These are phyloP conservation scores for Cotesia typhae DNA, from an alignment of 1,140 invertebrate genomes.

Conservation along the genomic window DNA sequence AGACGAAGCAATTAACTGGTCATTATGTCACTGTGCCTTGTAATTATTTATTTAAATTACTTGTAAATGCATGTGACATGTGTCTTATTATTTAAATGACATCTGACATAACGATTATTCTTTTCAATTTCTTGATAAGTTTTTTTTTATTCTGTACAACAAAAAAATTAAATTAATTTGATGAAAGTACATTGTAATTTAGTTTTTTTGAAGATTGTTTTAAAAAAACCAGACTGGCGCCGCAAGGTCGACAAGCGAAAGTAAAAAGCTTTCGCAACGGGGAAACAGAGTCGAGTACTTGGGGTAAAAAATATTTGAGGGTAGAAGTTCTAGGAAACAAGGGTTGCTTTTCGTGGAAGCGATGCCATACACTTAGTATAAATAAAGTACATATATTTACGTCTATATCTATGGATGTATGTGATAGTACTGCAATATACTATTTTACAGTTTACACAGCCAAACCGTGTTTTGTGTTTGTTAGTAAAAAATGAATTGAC, in stretches of 20 bases:
- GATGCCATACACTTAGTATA: background rate
- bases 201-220: conserved; percentile 12
- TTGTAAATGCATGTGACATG: background rate
- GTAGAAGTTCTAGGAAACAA: background rate
- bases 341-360: background rate
- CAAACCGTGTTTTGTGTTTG: background rate
- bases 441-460: background rate
- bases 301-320: background rate
- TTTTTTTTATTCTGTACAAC: background rate
- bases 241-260: background rate
- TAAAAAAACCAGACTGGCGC: conserved; percentile 14
- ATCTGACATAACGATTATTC: too few species aligned
- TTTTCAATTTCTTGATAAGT: background rate
- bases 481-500: too few species aligned
- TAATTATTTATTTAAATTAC: background rate
- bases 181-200: background rate
- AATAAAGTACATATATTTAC: background rate
- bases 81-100: too few species aligned
- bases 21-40: too few species aligned
- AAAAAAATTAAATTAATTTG: background rate
- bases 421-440: background rate
- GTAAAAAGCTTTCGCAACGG: background rate
- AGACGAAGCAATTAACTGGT: too few species aligned
- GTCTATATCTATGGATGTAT: background rate
- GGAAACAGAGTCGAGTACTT: background rate